These are phyloP conservation scores for Rattus rattus DNA, from an alignment of 2,113 vertebrate genomes.

Conservation along the genomic window DNA sequence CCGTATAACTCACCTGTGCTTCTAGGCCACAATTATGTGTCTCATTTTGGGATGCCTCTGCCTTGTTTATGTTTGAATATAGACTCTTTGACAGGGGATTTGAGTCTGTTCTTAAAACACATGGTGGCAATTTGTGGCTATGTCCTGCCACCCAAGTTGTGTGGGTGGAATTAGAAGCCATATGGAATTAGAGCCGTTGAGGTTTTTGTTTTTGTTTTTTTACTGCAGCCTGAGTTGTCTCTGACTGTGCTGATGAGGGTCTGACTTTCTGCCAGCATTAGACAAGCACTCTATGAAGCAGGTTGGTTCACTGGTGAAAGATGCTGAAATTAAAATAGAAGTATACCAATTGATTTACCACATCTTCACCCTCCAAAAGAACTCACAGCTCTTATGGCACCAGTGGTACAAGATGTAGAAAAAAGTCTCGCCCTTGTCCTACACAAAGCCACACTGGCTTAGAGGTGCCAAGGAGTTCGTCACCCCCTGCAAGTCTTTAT, in stretches of 20 bases:
- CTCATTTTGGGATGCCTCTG: conserved; percentile 1
- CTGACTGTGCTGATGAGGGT: background rate
- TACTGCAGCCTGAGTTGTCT: background rate
- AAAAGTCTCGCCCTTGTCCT: background rate
- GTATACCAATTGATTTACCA: background rate
- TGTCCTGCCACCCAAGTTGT: conserved; percentile 53
- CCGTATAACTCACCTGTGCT: background rate
- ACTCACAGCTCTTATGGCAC: background rate
- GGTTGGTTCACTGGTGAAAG: background rate
- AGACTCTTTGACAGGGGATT: conserved; percentile 20
- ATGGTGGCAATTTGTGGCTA: conserved; percentile 59
- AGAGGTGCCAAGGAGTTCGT: background rate
- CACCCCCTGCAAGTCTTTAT: background rate
- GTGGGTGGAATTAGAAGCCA: background rate
- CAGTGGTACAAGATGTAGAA: background rate
- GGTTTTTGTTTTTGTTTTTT: conserved; percentile 50
- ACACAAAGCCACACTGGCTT: background rate
- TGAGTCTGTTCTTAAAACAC: conserved; percentile 46
- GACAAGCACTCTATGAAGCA: conserved; percentile 3
- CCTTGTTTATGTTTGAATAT: conserved; percentile 15
- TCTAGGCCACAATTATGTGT: background rate
- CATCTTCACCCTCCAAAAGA: background rate
- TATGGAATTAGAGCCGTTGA: background rate
- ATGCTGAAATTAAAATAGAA: conserved; percentile 13
- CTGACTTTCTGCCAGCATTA: background rate